Evolutionary conservation across 2,888 invertebrate species (phyloP).

Genomic region (Leptopilina syphax): DNA sequence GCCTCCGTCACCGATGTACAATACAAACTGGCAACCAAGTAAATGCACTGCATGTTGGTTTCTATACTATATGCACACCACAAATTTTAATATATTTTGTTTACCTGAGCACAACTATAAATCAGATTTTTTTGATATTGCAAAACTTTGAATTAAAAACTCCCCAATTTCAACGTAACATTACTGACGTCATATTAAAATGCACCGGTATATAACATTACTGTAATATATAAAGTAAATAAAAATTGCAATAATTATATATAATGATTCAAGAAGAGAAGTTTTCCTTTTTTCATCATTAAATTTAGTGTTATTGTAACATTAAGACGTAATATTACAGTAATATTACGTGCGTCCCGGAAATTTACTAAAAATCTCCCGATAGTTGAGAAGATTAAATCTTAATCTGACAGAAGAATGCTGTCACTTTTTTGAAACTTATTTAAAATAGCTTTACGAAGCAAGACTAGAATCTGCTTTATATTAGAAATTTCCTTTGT

Average conservation of each 20-base stretch:
- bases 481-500: neutral
- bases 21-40: conserved; percentile 16
- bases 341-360: neutral
- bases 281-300: too few species aligned
- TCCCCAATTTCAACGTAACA: too few species aligned
- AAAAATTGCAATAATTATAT: too few species aligned
- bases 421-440: neutral
- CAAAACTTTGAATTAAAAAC: neutral
- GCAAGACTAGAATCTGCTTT: neutral
- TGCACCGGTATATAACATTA: too few species aligned
- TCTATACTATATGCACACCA: neutral
- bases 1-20: conserved; percentile 10
- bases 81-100: conserved; percentile 22
- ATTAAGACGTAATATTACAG: too few species aligned
- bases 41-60: neutral
- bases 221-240: too few species aligned
- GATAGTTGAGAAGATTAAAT: neutral
- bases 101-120: neutral
- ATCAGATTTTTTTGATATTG: neutral
- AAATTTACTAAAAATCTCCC: neutral
- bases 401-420: neutral
- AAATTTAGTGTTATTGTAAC: too few species aligned
- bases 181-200: too few species aligned
- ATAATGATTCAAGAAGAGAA: too few species aligned
- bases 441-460: neutral